Evolutionary conservation across 37 sponge, comb jelly and placozoan species (phyloP), one percentile per base, ranked within the genome.

Genomic region (Eunapius fragilis): DNA sequence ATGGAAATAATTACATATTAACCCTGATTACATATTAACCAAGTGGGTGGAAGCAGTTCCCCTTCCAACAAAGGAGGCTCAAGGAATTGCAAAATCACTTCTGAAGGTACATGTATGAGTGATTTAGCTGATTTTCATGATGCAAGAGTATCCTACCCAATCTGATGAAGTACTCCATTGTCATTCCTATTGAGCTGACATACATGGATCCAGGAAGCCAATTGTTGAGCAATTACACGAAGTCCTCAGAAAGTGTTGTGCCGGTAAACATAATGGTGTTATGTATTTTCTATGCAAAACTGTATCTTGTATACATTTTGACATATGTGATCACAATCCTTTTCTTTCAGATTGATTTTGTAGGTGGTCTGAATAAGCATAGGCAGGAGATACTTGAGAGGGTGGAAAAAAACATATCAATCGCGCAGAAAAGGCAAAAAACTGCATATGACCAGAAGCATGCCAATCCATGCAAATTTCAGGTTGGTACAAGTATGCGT

Each of bases 21-120:
- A 78, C 84, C 25, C 25, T 82, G n/a, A 32, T 3, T 82, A 78
- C 79, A 7, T 82, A 82, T 33, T 82, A 10, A 69, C 84, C n/a
- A 82, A 82, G 79, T 82, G 72, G 72, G 84, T 82, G 75, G 84
- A 82, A 28, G 84, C 84, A 33, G 35, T 82, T 77, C 74, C 84
- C 7, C 35, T 82, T 31, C 84, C 84, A 26, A 71, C 45, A 27
- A 82, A 82, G 13, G 25, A 25, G n/a, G 79, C 84, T 26, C 25
- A 2, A 24, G 84, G 74, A n/a, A 33, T 82, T 77, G 84, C 84
- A 77, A 77, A 74, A 28, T 76, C 84, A 23, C 84, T 82, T 28
- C 76, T 77, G 28, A 77, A 82, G 74, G 84, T 82, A 34, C 28
- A 26, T 7, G 31, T 71, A 24, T 74, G 25, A 24, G 27, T 77